Evolutionary conservation across 2,888 invertebrate genomes (phyloP).

Genomic region (Himalopsyche kuldschensis): DNA sequence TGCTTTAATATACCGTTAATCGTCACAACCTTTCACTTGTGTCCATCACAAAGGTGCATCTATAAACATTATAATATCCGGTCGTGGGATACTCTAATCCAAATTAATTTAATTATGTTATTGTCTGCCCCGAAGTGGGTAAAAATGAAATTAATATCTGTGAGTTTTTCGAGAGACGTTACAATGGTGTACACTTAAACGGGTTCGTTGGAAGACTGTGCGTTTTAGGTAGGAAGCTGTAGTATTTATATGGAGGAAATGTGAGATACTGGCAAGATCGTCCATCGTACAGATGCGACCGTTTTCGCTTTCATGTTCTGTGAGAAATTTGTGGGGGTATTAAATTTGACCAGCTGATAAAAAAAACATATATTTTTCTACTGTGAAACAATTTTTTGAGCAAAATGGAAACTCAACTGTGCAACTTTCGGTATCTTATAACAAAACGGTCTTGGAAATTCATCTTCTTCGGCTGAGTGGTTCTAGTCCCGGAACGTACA

Average conservation of each 20-base stretch:
- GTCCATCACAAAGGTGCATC: neutral
- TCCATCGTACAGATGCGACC: neutral
- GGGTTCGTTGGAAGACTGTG: conserved; percentile 30
- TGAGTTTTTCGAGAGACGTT: neutral
- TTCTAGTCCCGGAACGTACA: too few species aligned
- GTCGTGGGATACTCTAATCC: neutral
- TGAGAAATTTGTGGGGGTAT: neutral
- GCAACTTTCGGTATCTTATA: too few species aligned
- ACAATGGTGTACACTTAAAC: conserved; percentile 15
- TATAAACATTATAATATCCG: neutral
- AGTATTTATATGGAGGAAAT: conserved; percentile 34
- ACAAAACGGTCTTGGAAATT: too few species aligned
- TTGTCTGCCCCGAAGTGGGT: neutral
- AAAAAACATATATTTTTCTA: too few species aligned
- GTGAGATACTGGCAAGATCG: conserved; percentile 18
- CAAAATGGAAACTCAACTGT: too few species aligned
- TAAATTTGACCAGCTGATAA: neutral
- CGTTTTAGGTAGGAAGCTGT: conserved; percentile 27
- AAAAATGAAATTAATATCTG: neutral
- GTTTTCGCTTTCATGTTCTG: conserved; percentile 16
- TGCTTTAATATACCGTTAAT: neutral
- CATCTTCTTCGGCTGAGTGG: too few species aligned
- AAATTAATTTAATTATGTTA: neutral
- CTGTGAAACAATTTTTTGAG: too few species aligned
- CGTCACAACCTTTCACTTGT: neutral